Base-by-base conservation (phyloP, 1,140 invertebrate genomes). In the Proctacanthus coquilletti region DNA sequence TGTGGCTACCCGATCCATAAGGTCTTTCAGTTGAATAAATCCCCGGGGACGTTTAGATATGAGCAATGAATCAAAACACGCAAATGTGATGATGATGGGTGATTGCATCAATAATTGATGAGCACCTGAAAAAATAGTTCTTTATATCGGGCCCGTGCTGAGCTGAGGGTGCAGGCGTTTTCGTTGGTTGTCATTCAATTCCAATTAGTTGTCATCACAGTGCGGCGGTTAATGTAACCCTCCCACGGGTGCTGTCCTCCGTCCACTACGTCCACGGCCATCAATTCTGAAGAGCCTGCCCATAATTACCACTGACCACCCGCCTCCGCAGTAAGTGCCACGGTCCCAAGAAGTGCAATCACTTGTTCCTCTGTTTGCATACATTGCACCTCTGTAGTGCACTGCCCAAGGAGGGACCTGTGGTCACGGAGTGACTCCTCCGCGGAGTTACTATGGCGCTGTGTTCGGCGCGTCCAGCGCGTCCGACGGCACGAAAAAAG, bases 151-250 rank as follows among this genome's bases (percentile, higher is more conserved):
- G 23, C 13, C 23, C 23, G 8, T 8, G 23, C 8, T 13, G 23
- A 9, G 23, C 8, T 13, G 23, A 9, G 8, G 8, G 23, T 27
- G 23, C 8, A 9, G 23, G 23, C 23, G 13, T 27, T 27, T 13
- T 9, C 23, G 23, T 9, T 27, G 13, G n/a, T 27, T 9, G 13
- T 27, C 13, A 27, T 8, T 8, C 23, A 8, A 9, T 8, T 27
- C 8, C 8, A 13, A 13, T 27, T 8, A 27, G 13, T 9, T 27
- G 23, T 13, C 8, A 27, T 9, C 23, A 13, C 13, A 27, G 13
- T 8, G 23, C 23, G 23, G 8, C n/a, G 8, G 8, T 9, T 32
- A 34, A 39, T 46, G 41, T 36, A 39, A 38, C 20, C 11, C 37
- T 33, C n/a, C 39, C 15, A 37, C 37, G 35, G 5, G 5, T 34